phyloP scores from a whole-genome alignment of 2,797 vertebrate species.

The Chiroxiphia lanceolata region DNA sequence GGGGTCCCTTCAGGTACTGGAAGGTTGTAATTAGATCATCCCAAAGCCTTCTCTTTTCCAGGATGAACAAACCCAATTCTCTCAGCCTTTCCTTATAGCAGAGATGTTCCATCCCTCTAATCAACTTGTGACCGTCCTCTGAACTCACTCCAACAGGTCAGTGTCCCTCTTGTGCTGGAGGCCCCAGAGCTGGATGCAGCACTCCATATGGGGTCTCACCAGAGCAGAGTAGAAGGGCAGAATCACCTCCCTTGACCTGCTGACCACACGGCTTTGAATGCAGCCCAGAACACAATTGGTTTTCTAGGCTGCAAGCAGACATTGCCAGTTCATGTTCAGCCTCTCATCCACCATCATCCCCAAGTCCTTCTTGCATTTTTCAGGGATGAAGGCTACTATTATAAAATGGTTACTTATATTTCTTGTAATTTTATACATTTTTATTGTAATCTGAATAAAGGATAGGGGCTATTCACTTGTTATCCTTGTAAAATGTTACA shows the following conservation, averaged over 20 bases:
- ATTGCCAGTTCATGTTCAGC: neutral
- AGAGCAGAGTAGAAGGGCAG: neutral
- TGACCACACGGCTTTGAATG: neutral
- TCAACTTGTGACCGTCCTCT: rapidly evolving
- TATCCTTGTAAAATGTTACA: neutral
- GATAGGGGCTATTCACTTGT: neutral
- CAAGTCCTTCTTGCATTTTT: neutral
- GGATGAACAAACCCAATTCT: rapidly evolving
- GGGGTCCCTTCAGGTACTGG: neutral
- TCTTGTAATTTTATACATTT: neutral
- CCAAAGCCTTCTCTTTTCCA: neutral
- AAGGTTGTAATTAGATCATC: neutral
- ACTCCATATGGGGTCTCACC: neutral
- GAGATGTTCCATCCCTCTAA: neutral
- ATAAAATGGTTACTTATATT: neutral
- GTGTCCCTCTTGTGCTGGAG: neutral
- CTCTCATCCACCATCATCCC: rapidly evolving
- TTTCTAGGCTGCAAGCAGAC: neutral
- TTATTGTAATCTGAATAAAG: neutral
- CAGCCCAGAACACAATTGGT: neutral
- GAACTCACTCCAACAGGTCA: rapidly evolving
- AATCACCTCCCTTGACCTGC: neutral
- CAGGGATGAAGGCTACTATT: neutral
- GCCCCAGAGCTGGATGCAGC: neutral
- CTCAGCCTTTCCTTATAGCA: neutral